Base-by-base conservation (phyloP, 64 coral and sea anemone species). In the Orbicella faveolata region DNA sequence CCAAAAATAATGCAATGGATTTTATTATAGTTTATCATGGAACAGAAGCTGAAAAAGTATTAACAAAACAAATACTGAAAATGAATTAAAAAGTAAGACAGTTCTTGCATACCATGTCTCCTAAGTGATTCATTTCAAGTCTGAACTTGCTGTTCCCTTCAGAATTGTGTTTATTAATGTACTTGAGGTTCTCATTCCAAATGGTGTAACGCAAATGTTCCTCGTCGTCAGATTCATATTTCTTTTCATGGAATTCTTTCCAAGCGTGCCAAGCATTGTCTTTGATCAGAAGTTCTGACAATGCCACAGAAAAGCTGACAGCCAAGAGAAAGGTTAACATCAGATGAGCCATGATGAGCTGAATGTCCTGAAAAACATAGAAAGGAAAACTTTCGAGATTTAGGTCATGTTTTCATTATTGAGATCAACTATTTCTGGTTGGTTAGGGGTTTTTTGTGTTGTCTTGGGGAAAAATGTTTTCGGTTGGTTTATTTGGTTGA, bases 41-140 rank as follows among this genome's bases (percentile, higher is more conserved):
- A 59, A 59, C 15, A 16, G 13, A 59, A 16, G 10, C 13, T 59
- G 12, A 59, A 59, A 0, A 59, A 14, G 55, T 15, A 59, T 59
- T 13, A 14, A 14, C 55, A 59, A 59, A 59, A 59, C 12, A 15
- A 59, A 1, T 14, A 59, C 11, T 59, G 3, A 48, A 48, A 73
- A 57, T 25, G 37, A 37, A 73, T 34, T 48, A 19, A 35, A 36
- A n/a, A 36, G 33, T 33, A 87, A 21, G n/a, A n/a, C 2, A 69
- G 33, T 5, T 82, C 44, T 75, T 78, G 35, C 80, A 79, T 94
- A 96, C 95, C 74, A 94, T 82, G 41, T 99, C 97, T 70, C 97
- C 97, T 41, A 99, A 79, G 36, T 99, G 97, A 41, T 99, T 96
- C 94, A 96, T 96, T 62, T 59, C 75, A 41, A 96, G 53, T 33